Percentiles rank a stretch among this genome's conserved stretches.
phyloP scores from a whole-genome alignment of 2,888 invertebrate genomes.

The Sepiola atlantica region DNA sequence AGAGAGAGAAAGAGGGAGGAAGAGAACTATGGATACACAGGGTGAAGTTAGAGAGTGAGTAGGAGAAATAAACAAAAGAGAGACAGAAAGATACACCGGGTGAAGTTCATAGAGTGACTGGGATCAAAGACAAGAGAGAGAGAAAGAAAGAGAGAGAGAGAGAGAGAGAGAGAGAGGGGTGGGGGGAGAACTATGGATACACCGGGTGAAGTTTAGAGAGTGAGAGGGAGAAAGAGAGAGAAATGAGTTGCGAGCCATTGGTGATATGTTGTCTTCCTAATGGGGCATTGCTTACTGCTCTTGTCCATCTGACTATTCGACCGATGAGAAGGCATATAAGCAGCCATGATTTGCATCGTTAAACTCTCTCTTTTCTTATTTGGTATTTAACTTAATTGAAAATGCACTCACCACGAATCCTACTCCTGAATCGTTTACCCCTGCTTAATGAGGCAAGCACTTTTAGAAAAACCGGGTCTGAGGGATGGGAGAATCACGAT shows the following conservation, averaged over 20 bases:
- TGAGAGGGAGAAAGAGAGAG: not conserved
- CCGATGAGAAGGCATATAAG: not conserved
- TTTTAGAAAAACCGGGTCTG: not conserved
- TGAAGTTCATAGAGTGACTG: too few relatives aligned
- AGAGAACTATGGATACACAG: not conserved
- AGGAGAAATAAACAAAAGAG: not conserved
- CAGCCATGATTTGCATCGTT: not conserved
- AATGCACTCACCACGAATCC: not conserved
- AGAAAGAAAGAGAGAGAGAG: not conserved
- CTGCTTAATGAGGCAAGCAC: not conserved
- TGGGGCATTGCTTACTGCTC: not conserved
- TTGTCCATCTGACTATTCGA: not conserved
- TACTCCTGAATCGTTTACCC: not conserved
- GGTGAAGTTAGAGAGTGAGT: not conserved
- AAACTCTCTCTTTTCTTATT: not conserved
- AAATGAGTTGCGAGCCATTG: not conserved
- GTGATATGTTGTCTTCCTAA: not conserved
- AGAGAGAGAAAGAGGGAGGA: not conserved
- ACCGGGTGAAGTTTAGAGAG: too few relatives aligned
- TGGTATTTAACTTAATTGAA: not conserved
- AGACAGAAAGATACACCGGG: not conserved
- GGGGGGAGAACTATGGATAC: not conserved
- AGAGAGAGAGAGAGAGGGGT: not conserved
- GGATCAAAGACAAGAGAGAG: not conserved
- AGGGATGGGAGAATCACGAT: not conserved